A percentile compares a stretch with the other conserved stretches of the same genome.
phyloP scores from a whole-genome alignment of 2,888 invertebrate genomes.

The Oligia fasciuncula region DNA sequence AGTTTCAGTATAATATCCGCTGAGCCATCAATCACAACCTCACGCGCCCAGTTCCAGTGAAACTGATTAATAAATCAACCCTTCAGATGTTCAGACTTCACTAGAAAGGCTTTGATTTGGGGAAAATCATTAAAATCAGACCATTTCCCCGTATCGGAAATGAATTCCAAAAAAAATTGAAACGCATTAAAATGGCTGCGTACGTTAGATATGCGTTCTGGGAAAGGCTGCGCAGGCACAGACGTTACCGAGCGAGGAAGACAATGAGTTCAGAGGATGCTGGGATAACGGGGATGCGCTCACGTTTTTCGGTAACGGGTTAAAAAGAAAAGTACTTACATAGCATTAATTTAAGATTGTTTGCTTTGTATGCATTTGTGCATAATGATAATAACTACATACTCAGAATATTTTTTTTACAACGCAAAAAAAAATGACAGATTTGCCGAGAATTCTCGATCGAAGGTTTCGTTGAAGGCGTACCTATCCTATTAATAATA shows the following conservation, averaged over 20 bases:
- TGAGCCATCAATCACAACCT: slow-evolving; percentile 40
- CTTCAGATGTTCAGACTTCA: slow-evolving; percentile 14
- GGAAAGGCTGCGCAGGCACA: slow-evolving; percentile 39
- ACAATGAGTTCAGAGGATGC: slow-evolving; percentile 17
- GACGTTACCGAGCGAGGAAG: neutral
- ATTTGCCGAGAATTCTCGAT: neutral
- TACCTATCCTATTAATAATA: neutral
- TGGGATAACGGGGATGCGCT: slow-evolving; percentile 30
- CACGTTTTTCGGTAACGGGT: neutral
- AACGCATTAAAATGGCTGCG: slow-evolving; percentile 24
- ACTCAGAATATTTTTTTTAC: neutral
- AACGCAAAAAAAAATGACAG: neutral
- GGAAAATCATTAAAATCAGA: slow-evolving; percentile 52
- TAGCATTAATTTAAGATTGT: neutral
- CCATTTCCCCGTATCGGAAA: slow-evolving; percentile 62
- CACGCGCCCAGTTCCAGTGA: slow-evolving; percentile 31
- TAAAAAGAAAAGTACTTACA: neutral
- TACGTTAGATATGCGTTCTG: slow-evolving; percentile 54
- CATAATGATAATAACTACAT: neutral
- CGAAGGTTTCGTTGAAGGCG: neutral
- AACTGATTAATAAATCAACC: slow-evolving; percentile 53
- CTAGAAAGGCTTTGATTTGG: slow-evolving; percentile 15
- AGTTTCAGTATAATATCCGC: slow-evolving; percentile 7
- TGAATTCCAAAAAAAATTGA: slow-evolving; percentile 22
- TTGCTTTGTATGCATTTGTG: neutral